These are phyloP conservation scores for Chascanopsetta lugubris DNA, from an alignment of 2,113 vertebrate genomes.

Conservation along the genomic window DNA sequence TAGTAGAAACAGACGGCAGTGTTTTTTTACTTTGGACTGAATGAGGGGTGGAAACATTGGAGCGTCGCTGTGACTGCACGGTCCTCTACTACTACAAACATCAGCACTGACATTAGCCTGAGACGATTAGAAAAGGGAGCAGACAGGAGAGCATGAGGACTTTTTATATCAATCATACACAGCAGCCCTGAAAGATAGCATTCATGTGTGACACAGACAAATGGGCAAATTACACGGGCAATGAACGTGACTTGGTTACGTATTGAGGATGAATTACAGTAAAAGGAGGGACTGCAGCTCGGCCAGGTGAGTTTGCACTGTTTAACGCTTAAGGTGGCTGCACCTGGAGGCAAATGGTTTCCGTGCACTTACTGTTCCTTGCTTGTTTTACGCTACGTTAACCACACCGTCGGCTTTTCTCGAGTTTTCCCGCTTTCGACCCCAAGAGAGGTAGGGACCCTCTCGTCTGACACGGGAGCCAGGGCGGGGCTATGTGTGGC, in stretches of 20 bases:
- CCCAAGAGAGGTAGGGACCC: neutral
- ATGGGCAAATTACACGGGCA: neutral
- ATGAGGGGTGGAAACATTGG: slow-evolving; percentile 3
- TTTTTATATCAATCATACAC: neutral
- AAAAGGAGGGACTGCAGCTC: neutral
- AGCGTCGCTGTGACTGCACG: neutral
- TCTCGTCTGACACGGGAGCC: neutral
- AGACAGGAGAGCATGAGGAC: slow-evolving; percentile 2
- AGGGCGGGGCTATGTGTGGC: too few relatives aligned
- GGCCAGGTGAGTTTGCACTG: neutral
- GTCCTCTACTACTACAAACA: slow-evolving; percentile 2
- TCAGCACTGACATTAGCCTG: slow-evolving; percentile 3
- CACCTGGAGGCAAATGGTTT: neutral
- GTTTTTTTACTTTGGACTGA: neutral
- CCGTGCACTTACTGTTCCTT: neutral
- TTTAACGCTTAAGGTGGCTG: neutral
- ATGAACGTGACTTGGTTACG: neutral
- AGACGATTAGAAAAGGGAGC: neutral
- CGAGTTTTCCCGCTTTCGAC: neutral
- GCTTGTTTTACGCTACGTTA: neutral
- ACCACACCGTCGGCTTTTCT: neutral
- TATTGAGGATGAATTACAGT: neutral
- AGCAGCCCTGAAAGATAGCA: neutral
- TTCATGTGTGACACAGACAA: neutral
- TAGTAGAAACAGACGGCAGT: neutral